These are phyloP conservation scores for Ctenodactylus gundi DNA, from an alignment of 2,113 vertebrate species.

Conservation along the genomic window DNA sequence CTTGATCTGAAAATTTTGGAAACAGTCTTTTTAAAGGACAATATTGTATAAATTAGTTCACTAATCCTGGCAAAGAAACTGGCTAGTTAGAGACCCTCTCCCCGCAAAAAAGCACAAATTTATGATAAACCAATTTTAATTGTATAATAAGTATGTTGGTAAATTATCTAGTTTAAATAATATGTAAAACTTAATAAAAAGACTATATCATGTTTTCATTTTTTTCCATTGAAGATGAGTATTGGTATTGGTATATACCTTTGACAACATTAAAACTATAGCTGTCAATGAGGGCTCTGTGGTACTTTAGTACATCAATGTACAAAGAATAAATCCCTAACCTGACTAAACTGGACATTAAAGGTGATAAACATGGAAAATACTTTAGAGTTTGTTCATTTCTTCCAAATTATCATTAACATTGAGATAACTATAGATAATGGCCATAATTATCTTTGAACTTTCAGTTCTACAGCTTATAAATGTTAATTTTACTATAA, in stretches of 20 bases:
- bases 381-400: constrained; percentile 8
- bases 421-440: constrained; percentile 27
- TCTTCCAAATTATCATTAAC: constrained; percentile 22
- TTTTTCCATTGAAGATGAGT: constrained; percentile 27
- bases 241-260: not conserved
- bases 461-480: constrained; percentile 1
- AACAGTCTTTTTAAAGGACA: not conserved
- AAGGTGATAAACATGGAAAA: not conserved
- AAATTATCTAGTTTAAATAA: not conserved
- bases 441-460: not conserved
- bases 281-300: not conserved
- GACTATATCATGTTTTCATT: constrained; percentile 4
- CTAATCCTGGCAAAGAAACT: constrained; percentile 22
- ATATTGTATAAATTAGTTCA: constrained; percentile 5
- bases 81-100: not conserved
- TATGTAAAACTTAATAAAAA: constrained; percentile 25
- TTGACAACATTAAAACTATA: not conserved
- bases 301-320: not conserved
- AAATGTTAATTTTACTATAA: constrained; percentile 51
- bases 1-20: constrained; percentile 18
- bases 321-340: not conserved
- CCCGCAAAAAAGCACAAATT: constrained; percentile 38
- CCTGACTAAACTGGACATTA: not conserved
- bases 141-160: not conserved
- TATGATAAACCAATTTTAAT: constrained; percentile 10